These are phyloP conservation scores for Dromaius novaehollandiae DNA, from an alignment of 2,113 vertebrate genomes.

Conservation along the genomic window DNA sequence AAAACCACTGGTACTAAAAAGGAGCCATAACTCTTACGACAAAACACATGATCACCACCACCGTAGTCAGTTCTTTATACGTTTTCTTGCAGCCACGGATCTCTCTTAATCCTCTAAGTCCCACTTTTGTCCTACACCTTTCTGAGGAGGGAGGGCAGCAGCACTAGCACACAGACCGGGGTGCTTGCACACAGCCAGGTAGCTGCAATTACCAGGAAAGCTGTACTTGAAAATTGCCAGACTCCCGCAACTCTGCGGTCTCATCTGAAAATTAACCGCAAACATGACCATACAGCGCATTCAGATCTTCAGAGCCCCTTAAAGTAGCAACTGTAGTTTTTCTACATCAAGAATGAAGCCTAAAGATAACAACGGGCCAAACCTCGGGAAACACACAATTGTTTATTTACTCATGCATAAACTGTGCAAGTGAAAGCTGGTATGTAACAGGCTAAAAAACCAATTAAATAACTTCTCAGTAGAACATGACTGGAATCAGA, in stretches of 20 bases:
- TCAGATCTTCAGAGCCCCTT: neutral
- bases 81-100: neutral
- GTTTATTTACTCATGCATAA: neutral
- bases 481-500: neutral
- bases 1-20: neutral
- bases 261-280: neutral
- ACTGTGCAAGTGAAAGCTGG: neutral
- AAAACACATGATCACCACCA: neutral
- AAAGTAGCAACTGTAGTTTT: neutral
- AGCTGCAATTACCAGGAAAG: neutral
- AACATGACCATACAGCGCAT: neutral
- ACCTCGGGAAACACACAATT: neutral
- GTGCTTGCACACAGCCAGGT: neutral
- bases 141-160: fast-evolving
- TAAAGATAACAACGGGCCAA: neutral
- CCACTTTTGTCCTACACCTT: neutral
- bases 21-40: neutral
- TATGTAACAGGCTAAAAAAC: neutral
- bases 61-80: neutral
- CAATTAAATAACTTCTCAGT: neutral
- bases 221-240: neutral
- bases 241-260: neutral
- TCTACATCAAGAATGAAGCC: neutral
- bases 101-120: neutral
- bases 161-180: neutral